Conservation (phyloP, 2,797 vertebrate species). For the Manis javanica region DNA sequence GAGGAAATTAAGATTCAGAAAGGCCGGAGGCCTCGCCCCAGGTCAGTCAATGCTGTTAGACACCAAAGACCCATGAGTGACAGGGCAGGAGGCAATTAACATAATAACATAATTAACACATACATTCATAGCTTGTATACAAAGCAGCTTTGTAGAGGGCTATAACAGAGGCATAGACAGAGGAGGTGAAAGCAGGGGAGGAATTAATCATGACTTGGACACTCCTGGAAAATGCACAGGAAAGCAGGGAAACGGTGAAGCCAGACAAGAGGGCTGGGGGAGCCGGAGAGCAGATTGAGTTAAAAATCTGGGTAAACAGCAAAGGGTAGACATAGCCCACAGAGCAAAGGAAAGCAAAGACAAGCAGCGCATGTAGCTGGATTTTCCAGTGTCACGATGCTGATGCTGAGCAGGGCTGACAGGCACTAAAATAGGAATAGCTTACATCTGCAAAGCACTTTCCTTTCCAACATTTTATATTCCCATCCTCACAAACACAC, state of each 20-base stretch:
- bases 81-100: not conserved
- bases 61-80: not conserved
- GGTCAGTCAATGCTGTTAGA: constrained; percentile 15
- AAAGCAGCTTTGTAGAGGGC: not conserved
- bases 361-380: constrained; percentile 61
- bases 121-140: not conserved
- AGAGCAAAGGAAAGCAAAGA: constrained; percentile 63
- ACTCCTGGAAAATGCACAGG: not conserved
- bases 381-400: constrained; percentile 57
- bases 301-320: constrained; percentile 67
- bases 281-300: not conserved
- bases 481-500: not conserved
- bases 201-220: not conserved
- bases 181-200: not conserved
- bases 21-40: not conserved
- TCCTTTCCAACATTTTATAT: not conserved
- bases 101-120: not conserved
- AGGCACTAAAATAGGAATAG: constrained; percentile 46
- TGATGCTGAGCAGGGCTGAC: constrained; percentile 57
- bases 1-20: constrained; percentile 26
- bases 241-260: not conserved
- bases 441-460: constrained; percentile 39
- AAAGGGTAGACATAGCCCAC: not conserved
- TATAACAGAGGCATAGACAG: not conserved
- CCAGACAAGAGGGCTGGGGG: not conserved